A percentile compares a stretch with the other conserved stretches of the same genome.
Conservation (phyloP, 2,797 vertebrate species). For the Myotis planiceps region DNA sequence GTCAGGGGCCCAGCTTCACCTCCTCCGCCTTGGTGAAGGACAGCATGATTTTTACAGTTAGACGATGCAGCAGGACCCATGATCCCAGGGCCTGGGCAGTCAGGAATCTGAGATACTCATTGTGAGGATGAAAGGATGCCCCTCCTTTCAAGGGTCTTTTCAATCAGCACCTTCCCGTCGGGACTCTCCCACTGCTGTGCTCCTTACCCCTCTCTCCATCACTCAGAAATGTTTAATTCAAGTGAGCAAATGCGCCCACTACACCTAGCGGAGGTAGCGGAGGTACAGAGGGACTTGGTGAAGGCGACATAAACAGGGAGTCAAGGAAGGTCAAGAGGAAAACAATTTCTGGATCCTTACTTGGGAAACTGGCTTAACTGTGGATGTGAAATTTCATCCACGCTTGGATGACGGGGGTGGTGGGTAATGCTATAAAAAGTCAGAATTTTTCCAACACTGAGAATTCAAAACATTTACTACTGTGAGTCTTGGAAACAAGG, state of each 20-base stretch:
- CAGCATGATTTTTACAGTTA: background rate
- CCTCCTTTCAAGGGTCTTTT: background rate
- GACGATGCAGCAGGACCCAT: background rate
- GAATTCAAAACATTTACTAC: conserved; percentile 69
- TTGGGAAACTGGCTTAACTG: conserved; percentile 9
- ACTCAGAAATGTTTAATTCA: background rate
- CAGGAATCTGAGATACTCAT: background rate
- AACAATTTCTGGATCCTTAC: background rate
- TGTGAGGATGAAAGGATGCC: background rate
- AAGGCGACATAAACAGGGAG: background rate
- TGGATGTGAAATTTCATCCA: background rate
- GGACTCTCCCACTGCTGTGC: background rate
- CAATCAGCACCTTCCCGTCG: background rate
- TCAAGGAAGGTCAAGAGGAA: background rate
- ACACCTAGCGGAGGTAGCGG: background rate
- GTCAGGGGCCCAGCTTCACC: background rate
- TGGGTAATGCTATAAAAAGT: conserved; percentile 14
- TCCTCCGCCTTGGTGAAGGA: background rate
- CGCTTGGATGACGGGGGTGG: background rate
- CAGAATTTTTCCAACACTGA: conserved; percentile 44
- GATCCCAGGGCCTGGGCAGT: background rate
- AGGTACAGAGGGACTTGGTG: background rate
- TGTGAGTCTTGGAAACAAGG: conserved; percentile 68
- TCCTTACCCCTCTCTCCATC: background rate
- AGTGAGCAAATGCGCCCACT: background rate